Conservation (phyloP, 2,797 vertebrate species). For the Lutjanus campechanus region DNA sequence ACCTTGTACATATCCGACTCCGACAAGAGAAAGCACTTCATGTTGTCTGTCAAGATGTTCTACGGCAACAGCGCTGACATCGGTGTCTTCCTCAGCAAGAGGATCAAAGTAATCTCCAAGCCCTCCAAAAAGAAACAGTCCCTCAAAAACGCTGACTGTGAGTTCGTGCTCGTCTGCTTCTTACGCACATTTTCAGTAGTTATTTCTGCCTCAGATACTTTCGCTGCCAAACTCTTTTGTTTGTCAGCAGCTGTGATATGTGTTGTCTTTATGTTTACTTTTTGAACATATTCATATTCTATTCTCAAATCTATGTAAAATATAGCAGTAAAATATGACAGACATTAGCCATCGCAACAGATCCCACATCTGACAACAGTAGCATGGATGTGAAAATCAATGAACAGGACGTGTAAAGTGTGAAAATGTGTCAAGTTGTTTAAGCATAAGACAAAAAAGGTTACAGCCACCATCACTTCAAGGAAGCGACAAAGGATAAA, state of each 20-base stretch:
- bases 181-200: neutral
- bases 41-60: conserved; percentile 99
- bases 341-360: no score
- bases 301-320: neutral
- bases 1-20: conserved; percentile 99
- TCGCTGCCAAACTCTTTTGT: neutral
- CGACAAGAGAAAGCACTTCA: conserved; percentile 99
- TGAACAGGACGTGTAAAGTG: no score
- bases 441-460: no score
- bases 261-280: neutral
- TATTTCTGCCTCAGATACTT: neutral
- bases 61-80: conserved; percentile 99
- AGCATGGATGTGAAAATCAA: no score
- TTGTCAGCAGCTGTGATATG: neutral
- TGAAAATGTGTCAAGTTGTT: no score
- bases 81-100: conserved; percentile 98
- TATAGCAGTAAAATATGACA: no score
- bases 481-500: no score
- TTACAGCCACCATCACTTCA: no score
- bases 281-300: no score
- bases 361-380: no score
- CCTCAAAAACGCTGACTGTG: conserved; percentile 97
- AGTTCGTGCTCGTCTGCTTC: conserved; percentile 61
- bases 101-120: conserved; percentile 99
- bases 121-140: conserved; percentile 99